Percentiles rank a stretch among this genome's conserved stretches.
phyloP scores from a whole-genome alignment of 2,113 vertebrate genomes.

The Rissa tridactyla region DNA sequence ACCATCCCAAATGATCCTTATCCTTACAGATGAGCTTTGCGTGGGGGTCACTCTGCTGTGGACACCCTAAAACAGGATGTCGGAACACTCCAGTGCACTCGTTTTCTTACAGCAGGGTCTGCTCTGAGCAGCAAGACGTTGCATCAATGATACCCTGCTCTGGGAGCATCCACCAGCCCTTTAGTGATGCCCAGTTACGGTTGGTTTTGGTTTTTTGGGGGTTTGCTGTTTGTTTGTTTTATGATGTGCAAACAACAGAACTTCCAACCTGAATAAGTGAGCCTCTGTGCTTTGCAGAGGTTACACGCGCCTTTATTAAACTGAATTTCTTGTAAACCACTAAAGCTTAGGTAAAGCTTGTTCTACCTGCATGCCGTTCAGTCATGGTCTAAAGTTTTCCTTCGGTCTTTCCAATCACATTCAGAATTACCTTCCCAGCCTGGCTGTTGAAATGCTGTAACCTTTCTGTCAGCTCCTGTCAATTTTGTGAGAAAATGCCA shows the following conservation, averaged over 20 bases:
- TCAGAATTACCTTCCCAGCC: neutral
- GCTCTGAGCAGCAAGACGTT: neutral
- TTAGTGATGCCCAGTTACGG: too few relatives aligned
- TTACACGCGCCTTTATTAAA: neutral
- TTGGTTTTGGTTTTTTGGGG: too few relatives aligned
- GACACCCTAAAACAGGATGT: fast-evolving
- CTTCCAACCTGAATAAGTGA: fast-evolving
- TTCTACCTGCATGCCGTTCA: neutral
- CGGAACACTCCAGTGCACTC: fast-evolving
- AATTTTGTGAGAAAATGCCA: neutral
- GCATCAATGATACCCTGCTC: fast-evolving
- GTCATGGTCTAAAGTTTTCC: neutral
- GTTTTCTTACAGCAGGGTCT: neutral
- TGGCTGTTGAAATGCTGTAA: neutral
- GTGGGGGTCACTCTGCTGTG: neutral
- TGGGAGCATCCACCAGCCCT: neutral
- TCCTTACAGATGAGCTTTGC: fast-evolving
- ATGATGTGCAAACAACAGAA: neutral
- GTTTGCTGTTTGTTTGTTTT: neutral
- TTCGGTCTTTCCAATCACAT: neutral
- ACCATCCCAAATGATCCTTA: neutral
- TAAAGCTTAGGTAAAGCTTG: neutral
- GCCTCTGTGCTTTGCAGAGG: neutral
- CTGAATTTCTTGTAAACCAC: neutral
- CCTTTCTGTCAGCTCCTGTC: neutral